These are phyloP conservation scores for Mellilla xanthometata DNA, from an alignment of 2,888 invertebrate species.

Conservation along the genomic window DNA sequence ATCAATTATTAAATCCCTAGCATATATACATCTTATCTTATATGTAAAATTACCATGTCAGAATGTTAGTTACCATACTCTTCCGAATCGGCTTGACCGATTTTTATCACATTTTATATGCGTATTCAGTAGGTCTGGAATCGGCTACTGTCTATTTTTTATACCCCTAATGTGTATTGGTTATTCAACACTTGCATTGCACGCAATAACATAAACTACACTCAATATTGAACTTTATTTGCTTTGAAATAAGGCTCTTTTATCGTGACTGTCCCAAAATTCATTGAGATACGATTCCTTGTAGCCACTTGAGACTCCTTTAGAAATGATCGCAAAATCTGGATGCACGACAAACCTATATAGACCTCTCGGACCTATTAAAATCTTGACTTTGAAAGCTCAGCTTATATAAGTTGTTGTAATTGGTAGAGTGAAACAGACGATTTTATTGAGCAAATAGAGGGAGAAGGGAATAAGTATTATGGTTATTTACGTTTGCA, in stretches of 20 bases:
- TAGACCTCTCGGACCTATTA: not conserved
- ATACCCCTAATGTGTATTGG: too few species aligned
- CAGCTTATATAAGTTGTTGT: slow-evolving; percentile 25
- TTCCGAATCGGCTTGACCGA: too few species aligned
- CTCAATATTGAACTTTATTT: not conserved
- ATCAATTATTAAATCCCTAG: too few species aligned
- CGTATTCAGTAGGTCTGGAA: too few species aligned
- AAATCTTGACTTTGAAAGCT: slow-evolving; percentile 8
- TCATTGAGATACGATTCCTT: not conserved
- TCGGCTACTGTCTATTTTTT: too few species aligned
- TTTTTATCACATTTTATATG: too few species aligned
- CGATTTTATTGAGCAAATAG: slow-evolving; percentile 10
- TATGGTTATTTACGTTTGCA: slow-evolving; percentile 8
- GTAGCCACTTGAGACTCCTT: slow-evolving; percentile 2
- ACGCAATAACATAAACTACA: too few species aligned
- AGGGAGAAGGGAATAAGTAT: slow-evolving; percentile 14
- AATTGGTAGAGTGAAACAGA: slow-evolving; percentile 15
- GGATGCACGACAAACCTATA: slow-evolving; percentile 4
- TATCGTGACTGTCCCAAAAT: not conserved
- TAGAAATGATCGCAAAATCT: slow-evolving; percentile 18
- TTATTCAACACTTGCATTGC: too few species aligned
- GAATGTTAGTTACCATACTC: too few species aligned
- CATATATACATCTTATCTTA: too few species aligned
- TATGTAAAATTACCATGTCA: too few species aligned
- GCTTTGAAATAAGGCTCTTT: not conserved